phyloP scores from a whole-genome alignment of 2,113 vertebrate genomes.

The Scophthalmus maximus region DNA sequence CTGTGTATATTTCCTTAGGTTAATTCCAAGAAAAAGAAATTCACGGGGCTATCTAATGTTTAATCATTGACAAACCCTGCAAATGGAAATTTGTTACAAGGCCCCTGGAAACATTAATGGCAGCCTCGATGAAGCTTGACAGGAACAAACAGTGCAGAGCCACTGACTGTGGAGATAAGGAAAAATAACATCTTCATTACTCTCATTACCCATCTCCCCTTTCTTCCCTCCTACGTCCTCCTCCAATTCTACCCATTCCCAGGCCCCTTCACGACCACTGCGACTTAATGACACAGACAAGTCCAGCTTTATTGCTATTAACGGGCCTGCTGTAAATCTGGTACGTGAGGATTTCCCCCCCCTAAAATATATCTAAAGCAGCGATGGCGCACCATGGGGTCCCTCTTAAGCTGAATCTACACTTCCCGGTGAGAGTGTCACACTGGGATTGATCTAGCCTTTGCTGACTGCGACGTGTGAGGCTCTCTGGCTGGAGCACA shows the following conservation, averaged over 20 bases:
- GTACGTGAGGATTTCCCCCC: slow-evolving; percentile 24
- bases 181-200: slow-evolving; percentile 32
- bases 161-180: slow-evolving; percentile 6
- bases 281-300: slow-evolving; percentile 39
- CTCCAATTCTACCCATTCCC: slow-evolving; percentile 17
- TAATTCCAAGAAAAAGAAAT: not conserved
- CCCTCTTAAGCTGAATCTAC: slow-evolving; percentile 54
- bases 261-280: slow-evolving; percentile 14
- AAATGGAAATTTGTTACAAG: not conserved
- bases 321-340: slow-evolving; percentile 47
- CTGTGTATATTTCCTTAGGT: too few relatives aligned
- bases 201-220: slow-evolving; percentile 4
- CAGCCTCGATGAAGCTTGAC: slow-evolving; percentile 3
- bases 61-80: not conserved
- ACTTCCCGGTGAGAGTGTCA: slow-evolving; percentile 49
- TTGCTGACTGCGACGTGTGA: slow-evolving; percentile 45
- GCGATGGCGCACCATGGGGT: slow-evolving; percentile 57
- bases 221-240: not conserved
- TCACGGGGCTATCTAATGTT: not conserved
- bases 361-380: slow-evolving; percentile 52
- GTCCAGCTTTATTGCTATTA: slow-evolving; percentile 51
- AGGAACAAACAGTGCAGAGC: slow-evolving; percentile 1
- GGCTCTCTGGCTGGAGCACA: slow-evolving; percentile 38
- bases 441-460: slow-evolving; percentile 36
- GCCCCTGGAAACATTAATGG: not conserved